A percentile compares a stretch with the other conserved stretches of the same genome.
Evolutionary conservation across 2,888 invertebrate genomes (phyloP).

Genomic region (Euclidia mi): DNA sequence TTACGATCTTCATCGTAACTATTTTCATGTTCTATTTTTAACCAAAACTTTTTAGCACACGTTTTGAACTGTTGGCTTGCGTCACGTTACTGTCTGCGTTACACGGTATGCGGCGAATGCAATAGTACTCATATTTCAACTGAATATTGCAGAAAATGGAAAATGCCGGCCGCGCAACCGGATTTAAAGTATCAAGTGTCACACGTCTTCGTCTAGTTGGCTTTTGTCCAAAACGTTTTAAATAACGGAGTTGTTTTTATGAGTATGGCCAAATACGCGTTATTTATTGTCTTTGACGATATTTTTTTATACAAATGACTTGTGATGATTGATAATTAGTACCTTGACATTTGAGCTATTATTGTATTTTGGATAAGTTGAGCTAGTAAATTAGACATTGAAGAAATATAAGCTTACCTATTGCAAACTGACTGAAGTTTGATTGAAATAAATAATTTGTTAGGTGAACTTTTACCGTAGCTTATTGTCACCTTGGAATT

Average conservation of each 20-base stretch:
- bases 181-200: constrained; percentile 78
- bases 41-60: constrained; percentile 11
- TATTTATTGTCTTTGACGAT: constrained; percentile 53
- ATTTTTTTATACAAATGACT: constrained; percentile 30
- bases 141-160: constrained; percentile 27
- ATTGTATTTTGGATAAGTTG: constrained; percentile 25
- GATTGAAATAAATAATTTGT: too few relatives aligned
- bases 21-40: constrained; percentile 55
- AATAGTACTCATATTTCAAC: constrained; percentile 21
- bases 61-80: constrained; percentile 7
- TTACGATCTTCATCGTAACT: constrained; percentile 45
- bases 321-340: constrained; percentile 16
- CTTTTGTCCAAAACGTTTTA: constrained; percentile 76
- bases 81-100: background rate
- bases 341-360: too few relatives aligned
- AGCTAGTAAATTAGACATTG: too few relatives aligned
- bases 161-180: constrained; percentile 40
- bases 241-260: constrained; percentile 70
- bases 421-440: too few relatives aligned
- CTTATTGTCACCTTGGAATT: too few relatives aligned
- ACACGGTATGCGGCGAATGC: background rate
- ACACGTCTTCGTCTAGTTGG: constrained; percentile 71
- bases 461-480: too few relatives aligned
- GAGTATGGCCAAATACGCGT: constrained; percentile 73
- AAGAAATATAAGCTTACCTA: too few relatives aligned